phyloP scores from a whole-genome alignment of 1,140 invertebrate genomes.

The Polypedilum vanderplanki region DNA sequence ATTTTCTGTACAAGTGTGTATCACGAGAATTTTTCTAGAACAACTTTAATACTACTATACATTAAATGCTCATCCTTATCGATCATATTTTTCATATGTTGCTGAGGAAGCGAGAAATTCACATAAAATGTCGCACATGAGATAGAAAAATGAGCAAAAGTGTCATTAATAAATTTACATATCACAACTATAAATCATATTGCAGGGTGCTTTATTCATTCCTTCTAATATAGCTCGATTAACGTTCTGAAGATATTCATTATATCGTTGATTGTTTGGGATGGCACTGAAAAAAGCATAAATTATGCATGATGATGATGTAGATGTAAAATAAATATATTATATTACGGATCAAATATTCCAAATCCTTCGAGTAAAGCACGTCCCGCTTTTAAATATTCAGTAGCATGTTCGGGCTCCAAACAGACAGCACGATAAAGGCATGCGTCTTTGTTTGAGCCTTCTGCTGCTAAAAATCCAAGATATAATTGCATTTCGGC shows the following conservation, averaged over 20 bases:
- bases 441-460: slow-evolving; percentile 59
- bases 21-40: no score
- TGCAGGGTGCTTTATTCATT: slow-evolving; percentile 37
- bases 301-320: background rate
- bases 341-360: slow-evolving; percentile 58
- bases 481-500: slow-evolving; percentile 43
- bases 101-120: no score
- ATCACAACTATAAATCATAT: slow-evolving; percentile 34
- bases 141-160: no score
- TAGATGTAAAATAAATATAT: background rate
- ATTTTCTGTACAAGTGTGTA: no score
- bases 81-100: no score
- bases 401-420: slow-evolving; percentile 59
- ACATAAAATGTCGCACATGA: no score
- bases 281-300: slow-evolving; percentile 32
- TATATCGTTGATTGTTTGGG: slow-evolving; percentile 38
- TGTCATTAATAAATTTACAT: slow-evolving; percentile 19
- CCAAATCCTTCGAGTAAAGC: slow-evolving; percentile 62
- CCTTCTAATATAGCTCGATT: slow-evolving; percentile 40
- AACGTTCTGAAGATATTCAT: slow-evolving; percentile 38
- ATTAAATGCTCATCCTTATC: no score
- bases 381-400: slow-evolving; percentile 67
- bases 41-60: no score
- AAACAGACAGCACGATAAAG: slow-evolving; percentile 68
- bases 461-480: slow-evolving; percentile 60